A percentile compares a stretch with the other conserved stretches of the same genome.
Evolutionary conservation across 2,113 vertebrate genomes (phyloP).

Genomic region (Hyperopisus bebe): DNA sequence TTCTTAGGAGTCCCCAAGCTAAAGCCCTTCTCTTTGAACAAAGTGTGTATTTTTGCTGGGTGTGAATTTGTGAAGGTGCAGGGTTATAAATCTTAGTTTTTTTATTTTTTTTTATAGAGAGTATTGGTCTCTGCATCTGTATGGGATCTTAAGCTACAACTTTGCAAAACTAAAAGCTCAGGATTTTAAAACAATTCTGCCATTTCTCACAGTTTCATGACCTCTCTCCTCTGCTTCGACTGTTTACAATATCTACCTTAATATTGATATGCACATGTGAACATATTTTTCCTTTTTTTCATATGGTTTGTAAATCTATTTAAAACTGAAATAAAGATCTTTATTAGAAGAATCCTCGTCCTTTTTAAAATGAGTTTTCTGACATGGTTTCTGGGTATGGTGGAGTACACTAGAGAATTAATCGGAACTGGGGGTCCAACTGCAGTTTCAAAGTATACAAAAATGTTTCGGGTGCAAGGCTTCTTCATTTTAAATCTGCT

Average conservation of each 20-base stretch:
- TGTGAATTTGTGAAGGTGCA: constrained; percentile 13
- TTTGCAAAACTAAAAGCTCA: constrained; percentile 18
- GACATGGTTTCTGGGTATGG: not conserved
- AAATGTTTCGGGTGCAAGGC: not conserved
- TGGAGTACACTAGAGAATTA: not conserved
- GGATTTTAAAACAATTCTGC: constrained; percentile 1
- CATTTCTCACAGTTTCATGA: not conserved
- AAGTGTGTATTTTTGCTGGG: not conserved
- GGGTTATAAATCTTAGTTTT: not conserved
- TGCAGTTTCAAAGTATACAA: not conserved
- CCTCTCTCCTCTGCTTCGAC: constrained; percentile 48
- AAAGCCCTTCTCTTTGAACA: not conserved
- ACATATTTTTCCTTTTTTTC: constrained; percentile 53
- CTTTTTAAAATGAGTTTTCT: not conserved
- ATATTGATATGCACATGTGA: constrained; percentile 57
- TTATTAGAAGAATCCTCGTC: constrained; percentile 49
- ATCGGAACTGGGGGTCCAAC: not conserved
- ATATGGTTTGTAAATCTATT: constrained; percentile 70
- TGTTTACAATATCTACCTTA: constrained; percentile 58
- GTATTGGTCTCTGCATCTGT: not conserved
- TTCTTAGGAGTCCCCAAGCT: not conserved
- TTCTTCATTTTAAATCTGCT: not conserved
- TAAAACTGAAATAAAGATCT: constrained; percentile 68
- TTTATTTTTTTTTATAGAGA: not conserved
- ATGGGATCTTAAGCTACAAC: constrained; percentile 9